Evolutionary conservation across 2,888 invertebrate genomes (phyloP).

Genomic region (Leptinotarsa rubiginosa): DNA sequence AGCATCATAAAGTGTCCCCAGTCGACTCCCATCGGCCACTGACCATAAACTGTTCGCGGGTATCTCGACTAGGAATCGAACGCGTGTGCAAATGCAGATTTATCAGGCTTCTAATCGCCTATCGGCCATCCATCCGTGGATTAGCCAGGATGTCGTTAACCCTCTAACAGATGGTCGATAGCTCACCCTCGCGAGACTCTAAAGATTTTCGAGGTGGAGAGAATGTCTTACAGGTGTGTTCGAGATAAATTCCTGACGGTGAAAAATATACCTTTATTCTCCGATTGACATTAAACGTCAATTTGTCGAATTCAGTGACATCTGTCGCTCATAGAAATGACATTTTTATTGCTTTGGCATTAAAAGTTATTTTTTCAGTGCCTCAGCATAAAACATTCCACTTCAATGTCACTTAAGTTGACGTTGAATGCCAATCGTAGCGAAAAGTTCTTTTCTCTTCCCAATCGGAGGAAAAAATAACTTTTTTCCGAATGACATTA

Average conservation of each 20-base stretch:
- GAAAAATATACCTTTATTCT: no score
- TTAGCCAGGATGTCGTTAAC: constrained; percentile 10
- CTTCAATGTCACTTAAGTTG: no score
- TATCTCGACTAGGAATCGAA: constrained; percentile 57
- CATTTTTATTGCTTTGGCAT: no score
- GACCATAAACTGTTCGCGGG: constrained; percentile 50
- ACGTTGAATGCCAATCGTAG: no score
- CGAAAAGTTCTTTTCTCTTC: no score
- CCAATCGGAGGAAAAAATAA: no score
- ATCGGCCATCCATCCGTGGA: constrained; percentile 3
- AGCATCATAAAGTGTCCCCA: constrained; percentile 50
- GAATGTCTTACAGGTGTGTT: not conserved
- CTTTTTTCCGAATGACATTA: no score
- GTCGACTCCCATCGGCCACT: constrained; percentile 38
- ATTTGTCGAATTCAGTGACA: not conserved
- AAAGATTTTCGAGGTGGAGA: not conserved
- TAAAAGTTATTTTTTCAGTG: no score
- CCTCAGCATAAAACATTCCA: no score
- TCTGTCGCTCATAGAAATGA: not conserved
- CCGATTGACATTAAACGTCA: not conserved
- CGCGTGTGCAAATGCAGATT: constrained; percentile 62
- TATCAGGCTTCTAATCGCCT: constrained; percentile 60
- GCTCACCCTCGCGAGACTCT: not conserved
- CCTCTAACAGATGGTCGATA: constrained; percentile 15
- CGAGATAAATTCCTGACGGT: not conserved